These are phyloP conservation scores for Tridacna gigas DNA, from an alignment of 2,888 invertebrate genomes.

Conservation along the genomic window DNA sequence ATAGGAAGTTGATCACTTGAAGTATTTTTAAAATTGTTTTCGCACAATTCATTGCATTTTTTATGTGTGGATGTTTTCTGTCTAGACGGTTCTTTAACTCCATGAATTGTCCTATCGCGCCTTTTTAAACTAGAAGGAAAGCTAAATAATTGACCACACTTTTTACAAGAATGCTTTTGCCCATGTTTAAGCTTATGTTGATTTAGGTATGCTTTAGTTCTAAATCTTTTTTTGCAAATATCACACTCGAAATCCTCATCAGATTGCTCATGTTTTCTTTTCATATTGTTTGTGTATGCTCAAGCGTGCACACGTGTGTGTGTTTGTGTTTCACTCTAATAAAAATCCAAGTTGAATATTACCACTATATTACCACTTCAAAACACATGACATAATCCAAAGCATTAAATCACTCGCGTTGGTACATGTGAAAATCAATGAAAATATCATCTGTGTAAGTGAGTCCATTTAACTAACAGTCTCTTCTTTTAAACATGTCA, in stretches of 20 bases:
- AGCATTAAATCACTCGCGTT: too few species aligned
- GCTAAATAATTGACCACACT: conserved; percentile 11
- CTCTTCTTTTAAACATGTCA: too few species aligned
- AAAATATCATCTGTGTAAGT: too few species aligned
- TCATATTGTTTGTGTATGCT: too few species aligned
- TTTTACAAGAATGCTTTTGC: conserved; percentile 19
- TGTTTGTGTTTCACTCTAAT: too few species aligned
- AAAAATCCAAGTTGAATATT: too few species aligned
- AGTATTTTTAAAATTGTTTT: conserved; percentile 16
- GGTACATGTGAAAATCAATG: too few species aligned
- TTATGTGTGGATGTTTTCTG: neutral
- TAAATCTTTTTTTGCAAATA: conserved; percentile 4
- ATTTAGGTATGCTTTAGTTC: neutral
- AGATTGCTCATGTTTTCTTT: too few species aligned
- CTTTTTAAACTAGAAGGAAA: conserved; percentile 6
- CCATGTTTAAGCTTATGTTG: conserved; percentile 25
- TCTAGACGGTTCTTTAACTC: neutral
- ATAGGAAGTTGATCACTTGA: conserved; percentile 2
- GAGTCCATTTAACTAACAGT: too few species aligned
- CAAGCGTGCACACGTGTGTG: too few species aligned
- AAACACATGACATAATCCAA: too few species aligned
- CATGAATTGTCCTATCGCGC: neutral
- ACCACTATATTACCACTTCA: too few species aligned
- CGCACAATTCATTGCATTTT: conserved; percentile 26
- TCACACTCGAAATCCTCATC: neutral